Evolutionary conservation across 1,140 invertebrate genomes (phyloP).

Genomic region (Aphelenchoides avenae): DNA sequence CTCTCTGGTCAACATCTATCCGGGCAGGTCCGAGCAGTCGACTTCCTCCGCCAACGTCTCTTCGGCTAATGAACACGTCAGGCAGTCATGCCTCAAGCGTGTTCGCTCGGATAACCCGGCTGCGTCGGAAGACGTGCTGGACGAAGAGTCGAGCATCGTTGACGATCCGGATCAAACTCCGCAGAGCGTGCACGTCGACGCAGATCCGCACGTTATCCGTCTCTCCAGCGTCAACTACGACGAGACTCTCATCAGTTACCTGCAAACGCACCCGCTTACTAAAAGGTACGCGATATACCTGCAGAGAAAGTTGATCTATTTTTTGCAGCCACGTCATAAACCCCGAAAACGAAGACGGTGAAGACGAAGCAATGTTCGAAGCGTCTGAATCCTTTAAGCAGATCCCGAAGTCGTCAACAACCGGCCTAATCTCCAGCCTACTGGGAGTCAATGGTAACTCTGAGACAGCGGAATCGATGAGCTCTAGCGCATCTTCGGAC

Average conservation of each 20-base stretch:
- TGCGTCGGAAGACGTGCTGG: slow-evolving; percentile 20
- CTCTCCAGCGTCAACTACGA: slow-evolving; percentile 48
- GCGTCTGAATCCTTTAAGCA: not conserved
- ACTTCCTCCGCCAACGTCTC: slow-evolving; percentile 14
- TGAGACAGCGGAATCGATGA: too few species aligned
- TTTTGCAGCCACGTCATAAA: too few species aligned
- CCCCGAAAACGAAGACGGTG: slow-evolving; percentile 14
- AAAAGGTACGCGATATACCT: slow-evolving; percentile 36
- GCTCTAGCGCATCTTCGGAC: too few species aligned
- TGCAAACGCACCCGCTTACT: slow-evolving; percentile 49
- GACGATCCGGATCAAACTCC: slow-evolving; percentile 9
- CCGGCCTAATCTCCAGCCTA: not conserved
- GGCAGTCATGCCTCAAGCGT: not conserved
- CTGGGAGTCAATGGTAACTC: not conserved
- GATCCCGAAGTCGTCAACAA: slow-evolving; percentile 16
- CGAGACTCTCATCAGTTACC: slow-evolving; percentile 46
- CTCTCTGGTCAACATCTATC: slow-evolving; percentile 43
- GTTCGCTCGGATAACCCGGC: too few species aligned
- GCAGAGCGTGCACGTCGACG: slow-evolving; percentile 45
- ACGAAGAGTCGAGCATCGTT: slow-evolving; percentile 25
- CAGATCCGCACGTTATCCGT: slow-evolving; percentile 48
- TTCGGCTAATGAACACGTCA: not conserved
- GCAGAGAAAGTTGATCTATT: too few species aligned
- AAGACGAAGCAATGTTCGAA: slow-evolving; percentile 6
- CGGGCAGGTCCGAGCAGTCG: not conserved